Evolutionary conservation across 2,113 vertebrate species (phyloP).

Genomic region (Corvus cornix): DNA sequence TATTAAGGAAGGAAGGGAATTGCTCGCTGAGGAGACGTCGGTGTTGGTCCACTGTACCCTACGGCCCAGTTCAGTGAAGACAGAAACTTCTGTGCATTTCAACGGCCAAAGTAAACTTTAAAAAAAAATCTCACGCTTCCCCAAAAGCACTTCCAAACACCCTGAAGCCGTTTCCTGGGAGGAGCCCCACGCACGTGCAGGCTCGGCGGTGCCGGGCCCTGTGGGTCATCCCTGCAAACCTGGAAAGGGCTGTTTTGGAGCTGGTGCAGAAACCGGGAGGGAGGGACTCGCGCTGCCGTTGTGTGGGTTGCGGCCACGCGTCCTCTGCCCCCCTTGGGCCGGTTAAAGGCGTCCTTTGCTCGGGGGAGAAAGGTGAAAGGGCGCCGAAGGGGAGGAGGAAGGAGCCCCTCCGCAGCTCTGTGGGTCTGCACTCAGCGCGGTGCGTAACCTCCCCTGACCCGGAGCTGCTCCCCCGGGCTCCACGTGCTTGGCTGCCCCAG

Average conservation of each 20-base stretch:
- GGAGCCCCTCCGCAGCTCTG: accelerated
- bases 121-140: not conserved
- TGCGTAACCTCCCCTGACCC: accelerated
- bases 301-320: accelerated
- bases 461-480: not conserved
- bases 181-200: accelerated
- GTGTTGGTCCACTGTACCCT: not conserved
- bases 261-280: not conserved
- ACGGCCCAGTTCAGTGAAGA: accelerated
- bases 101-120: not conserved
- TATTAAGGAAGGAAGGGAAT: not conserved
- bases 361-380: not conserved
- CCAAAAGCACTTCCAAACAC: not conserved
- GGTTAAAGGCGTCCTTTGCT: accelerated
- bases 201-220: accelerated
- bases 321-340: not conserved
- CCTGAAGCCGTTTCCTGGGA: not conserved
- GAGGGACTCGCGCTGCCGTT: accelerated
- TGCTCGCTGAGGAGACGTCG: accelerated
- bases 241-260: accelerated
- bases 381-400: not conserved
- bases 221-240: not conserved
- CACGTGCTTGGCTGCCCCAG: accelerated
- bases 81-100: not conserved
- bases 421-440: accelerated